These are phyloP conservation scores for Volucella bombylans DNA, from an alignment of 2,888 invertebrate genomes.

Conservation along the genomic window DNA sequence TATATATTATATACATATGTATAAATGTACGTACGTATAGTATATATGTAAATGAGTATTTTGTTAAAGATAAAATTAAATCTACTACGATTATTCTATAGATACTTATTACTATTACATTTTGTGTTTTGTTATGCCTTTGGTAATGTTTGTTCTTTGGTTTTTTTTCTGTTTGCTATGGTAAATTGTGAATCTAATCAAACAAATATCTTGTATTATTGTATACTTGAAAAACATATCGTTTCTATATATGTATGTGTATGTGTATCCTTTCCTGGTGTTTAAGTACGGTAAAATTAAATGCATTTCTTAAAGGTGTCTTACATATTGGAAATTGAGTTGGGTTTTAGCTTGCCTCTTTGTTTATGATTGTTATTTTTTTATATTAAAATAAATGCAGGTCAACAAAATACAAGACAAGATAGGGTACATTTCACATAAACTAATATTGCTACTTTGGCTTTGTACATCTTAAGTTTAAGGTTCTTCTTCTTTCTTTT, in stretches of 20 bases:
- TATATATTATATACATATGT: background rate
- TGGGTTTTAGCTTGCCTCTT: background rate
- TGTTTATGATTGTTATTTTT: slow-evolving; percentile 25
- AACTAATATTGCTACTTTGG: slow-evolving; percentile 74
- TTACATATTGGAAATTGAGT: background rate
- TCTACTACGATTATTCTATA: slow-evolving; percentile 56
- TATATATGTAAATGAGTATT: slow-evolving; percentile 56
- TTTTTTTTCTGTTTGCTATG: slow-evolving; percentile 39
- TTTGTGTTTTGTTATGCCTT: slow-evolving; percentile 28
- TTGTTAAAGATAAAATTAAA: slow-evolving; percentile 55
- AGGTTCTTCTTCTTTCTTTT: slow-evolving; percentile 2
- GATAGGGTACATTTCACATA: slow-evolving; percentile 57
- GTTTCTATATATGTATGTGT: slow-evolving; percentile 41
- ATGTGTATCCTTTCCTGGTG: slow-evolving; percentile 18
- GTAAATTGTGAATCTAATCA: slow-evolving; percentile 56
- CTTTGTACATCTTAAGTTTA: slow-evolving; percentile 71
- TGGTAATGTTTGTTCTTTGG: slow-evolving; percentile 52
- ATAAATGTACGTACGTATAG: slow-evolving; percentile 30
- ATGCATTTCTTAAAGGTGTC: slow-evolving; percentile 48
- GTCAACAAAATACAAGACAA: slow-evolving; percentile 64
- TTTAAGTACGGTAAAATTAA: slow-evolving; percentile 61
- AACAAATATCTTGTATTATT: slow-evolving; percentile 55
- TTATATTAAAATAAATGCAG: slow-evolving; percentile 66
- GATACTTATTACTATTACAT: slow-evolving; percentile 34
- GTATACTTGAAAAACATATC: slow-evolving; percentile 34